Evolutionary conservation across 2,888 invertebrate species (phyloP), one percentile per base, ranked within the genome.

Genomic region (Drosophila rellima): DNA sequence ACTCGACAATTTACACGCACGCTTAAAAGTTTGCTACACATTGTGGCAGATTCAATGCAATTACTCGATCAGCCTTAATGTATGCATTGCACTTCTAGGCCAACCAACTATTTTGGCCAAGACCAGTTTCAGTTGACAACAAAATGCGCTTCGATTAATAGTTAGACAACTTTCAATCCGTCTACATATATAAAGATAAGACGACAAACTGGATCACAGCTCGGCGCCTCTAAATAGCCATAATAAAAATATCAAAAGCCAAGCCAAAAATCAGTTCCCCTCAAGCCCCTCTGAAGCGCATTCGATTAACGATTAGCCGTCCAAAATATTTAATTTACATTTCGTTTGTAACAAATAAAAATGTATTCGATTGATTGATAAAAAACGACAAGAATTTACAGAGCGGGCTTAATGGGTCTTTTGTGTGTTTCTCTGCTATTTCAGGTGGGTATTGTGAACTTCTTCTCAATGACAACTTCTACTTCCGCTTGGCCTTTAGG

Each of bases 311-410:
- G 65, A 23, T 37, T 35, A 51, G 31, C 23, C 11, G 10, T 11
- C 45, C 1, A 40, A 45, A 33, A 13, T 33, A 66, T 68, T 60
- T 59, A 45, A 73, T 74, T 61, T 64, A 59, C 54, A 75, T 76
- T 50, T 64, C 39, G 57, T 64, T 61, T 72, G 70, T 69, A 79
- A 75, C 67, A 68, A 70, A 75, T 47, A 48, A 47, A 67, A 57
- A 50, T 74, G 54, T 80, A 86, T 86, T 82, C 82, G 86, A 82
- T 71, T 68, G 55, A 80, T 56, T 64, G 48, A 71, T 64, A 50
- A 51, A 42, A 62, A 70, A 31, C 54, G 40, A 40, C 42, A 59
- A 57, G 52, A 61, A 67, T 74, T 60, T 68, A 62, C 39, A 23
- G 15, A 18, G 18, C 33, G 47, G 20, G 5, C 39, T 37, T 48